phyloP scores from a whole-genome alignment of 2,888 invertebrate genomes.

The Alviniconcha strummeri region DNA sequence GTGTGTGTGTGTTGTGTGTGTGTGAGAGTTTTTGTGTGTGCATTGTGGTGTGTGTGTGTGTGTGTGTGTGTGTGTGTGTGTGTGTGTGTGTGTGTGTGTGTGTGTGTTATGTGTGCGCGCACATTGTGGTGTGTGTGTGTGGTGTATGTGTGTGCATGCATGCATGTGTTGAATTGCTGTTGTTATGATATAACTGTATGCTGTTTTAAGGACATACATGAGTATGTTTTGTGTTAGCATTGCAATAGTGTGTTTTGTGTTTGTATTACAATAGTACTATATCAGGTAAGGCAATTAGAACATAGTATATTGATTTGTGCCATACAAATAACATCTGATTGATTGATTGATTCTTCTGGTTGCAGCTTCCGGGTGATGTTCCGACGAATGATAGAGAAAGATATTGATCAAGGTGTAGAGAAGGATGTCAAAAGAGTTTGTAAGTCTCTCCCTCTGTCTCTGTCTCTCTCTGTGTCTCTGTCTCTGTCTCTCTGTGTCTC shows the following conservation, averaged over 20 bases:
- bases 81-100: not conserved
- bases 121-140: not conserved
- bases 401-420: not conserved
- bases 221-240: not conserved
- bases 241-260: not conserved
- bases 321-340: not conserved
- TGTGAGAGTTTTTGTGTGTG: not conserved
- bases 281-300: not conserved
- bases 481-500: not conserved
- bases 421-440: slow-evolving; percentile 25
- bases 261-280: not conserved
- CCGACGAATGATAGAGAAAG: slow-evolving; percentile 13
- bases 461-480: not conserved
- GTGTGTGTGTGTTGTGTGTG: not conserved
- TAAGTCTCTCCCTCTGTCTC: not conserved
- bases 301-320: not conserved
- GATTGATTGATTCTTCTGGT: not conserved
- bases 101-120: not conserved
- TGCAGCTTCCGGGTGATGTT: slow-evolving; percentile 28
- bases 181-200: not conserved
- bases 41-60: not conserved
- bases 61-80: not conserved
- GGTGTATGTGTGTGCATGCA: not conserved
- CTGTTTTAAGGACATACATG: not conserved
- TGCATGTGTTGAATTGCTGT: not conserved